These are phyloP conservation scores for Dendrocincla tyrannina DNA, from an alignment of 2,797 vertebrate species.

Conservation along the genomic window DNA sequence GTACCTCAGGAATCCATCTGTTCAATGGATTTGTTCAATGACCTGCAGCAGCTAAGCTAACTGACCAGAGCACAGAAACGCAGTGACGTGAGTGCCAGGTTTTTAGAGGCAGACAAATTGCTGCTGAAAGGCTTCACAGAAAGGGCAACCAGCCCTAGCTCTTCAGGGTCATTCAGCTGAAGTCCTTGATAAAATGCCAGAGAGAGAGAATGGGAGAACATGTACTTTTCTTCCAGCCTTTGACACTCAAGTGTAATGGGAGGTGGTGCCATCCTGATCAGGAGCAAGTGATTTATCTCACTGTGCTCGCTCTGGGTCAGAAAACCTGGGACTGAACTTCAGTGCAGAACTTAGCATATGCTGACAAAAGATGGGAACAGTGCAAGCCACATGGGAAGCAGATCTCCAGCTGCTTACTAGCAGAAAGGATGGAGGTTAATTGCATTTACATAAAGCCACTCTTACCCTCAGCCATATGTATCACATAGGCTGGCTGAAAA, in stretches of 20 bases:
- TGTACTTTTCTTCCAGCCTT: neutral
- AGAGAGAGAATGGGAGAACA: neutral
- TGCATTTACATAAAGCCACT: neutral
- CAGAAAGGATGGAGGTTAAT: neutral
- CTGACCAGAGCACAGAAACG: neutral
- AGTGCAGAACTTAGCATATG: neutral
- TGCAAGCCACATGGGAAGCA: neutral
- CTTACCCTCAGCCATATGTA: neutral
- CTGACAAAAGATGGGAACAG: neutral
- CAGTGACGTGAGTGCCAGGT: neutral
- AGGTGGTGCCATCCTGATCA: neutral
- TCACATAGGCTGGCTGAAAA: neutral
- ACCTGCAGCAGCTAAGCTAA: slow-evolving; percentile 10
- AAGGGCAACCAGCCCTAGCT: neutral
- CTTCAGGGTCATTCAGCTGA: neutral
- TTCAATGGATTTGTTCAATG: neutral
- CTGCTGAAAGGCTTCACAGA: neutral
- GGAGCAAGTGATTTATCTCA: neutral
- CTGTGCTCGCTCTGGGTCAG: neutral
- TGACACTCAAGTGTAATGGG: neutral
- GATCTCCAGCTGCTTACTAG: neutral
- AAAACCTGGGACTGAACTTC: neutral
- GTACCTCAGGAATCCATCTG: neutral
- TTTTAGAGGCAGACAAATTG: neutral
- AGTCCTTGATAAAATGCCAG: accelerated